phyloP scores from a whole-genome alignment of 2,888 invertebrate genomes.

The Caenorhabditis sinica region DNA sequence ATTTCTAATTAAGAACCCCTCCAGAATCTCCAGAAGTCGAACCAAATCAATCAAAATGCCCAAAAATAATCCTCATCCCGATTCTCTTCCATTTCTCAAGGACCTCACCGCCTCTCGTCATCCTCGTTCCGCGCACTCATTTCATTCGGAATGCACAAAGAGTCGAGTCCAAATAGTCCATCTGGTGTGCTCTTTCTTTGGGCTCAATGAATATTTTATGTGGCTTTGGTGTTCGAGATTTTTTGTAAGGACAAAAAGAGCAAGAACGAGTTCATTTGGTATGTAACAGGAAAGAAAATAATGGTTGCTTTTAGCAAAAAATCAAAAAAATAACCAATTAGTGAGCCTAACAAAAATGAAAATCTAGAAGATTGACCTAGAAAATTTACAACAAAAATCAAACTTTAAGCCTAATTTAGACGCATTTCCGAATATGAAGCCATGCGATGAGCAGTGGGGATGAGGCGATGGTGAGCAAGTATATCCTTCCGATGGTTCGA shows the following conservation, averaged over 20 bases:
- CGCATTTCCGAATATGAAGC: slow-evolving; percentile 73
- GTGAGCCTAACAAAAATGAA: neutral
- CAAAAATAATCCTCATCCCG: slow-evolving; percentile 26
- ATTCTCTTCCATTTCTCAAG: no score
- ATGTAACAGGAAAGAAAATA: slow-evolving; percentile 35
- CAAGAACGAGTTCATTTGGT: slow-evolving; percentile 18
- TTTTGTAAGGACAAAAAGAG: slow-evolving; percentile 1
- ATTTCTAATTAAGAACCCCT: neutral
- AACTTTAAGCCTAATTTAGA: slow-evolving; percentile 58
- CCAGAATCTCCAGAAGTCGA: neutral
- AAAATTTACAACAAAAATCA: neutral
- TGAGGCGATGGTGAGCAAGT: slow-evolving; percentile 71
- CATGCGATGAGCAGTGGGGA: slow-evolving; percentile 77
- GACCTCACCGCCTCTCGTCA: no score
- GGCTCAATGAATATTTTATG: slow-evolving; percentile 48
- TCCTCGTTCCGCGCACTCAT: slow-evolving; percentile 7
- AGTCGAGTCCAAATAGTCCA: slow-evolving; percentile 44
- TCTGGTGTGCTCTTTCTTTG: slow-evolving; percentile 32
- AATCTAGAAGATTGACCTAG: slow-evolving; percentile 1
- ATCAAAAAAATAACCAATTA: slow-evolving; percentile 18
- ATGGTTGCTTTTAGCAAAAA: neutral
- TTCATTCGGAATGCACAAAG: slow-evolving; percentile 2
- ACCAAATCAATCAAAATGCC: neutral
- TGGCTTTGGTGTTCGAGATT: slow-evolving; percentile 16
- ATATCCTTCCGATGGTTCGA: slow-evolving; percentile 66